Conservation (phyloP, 2,797 vertebrate genomes). For the Acipenser ruthenus region DNA sequence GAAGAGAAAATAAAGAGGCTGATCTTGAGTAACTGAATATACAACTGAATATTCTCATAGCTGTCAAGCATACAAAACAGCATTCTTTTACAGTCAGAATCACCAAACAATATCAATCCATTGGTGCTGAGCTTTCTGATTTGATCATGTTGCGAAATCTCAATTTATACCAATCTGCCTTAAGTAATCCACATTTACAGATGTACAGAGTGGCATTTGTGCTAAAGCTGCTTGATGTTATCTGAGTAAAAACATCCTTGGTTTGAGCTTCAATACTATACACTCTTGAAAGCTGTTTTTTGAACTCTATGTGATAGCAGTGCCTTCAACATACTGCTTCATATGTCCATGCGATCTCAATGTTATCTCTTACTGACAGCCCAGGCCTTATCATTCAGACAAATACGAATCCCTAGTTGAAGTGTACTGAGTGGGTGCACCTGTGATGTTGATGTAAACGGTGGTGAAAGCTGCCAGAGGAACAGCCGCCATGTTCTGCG, state of each 20-base stretch:
- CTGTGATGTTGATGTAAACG: conserved; percentile 71
- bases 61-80: no score
- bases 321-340: background rate
- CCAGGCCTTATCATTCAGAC: no score
- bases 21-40: conserved; percentile 14
- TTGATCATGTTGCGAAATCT: no score
- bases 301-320: background rate
- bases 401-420: background rate
- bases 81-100: background rate
- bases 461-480: conserved; percentile 74
- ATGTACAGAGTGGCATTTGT: background rate
- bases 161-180: no score
- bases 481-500: conserved; percentile 76
- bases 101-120: background rate
- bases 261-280: background rate
- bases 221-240: background rate
- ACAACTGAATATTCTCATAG: background rate
- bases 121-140: background rate
- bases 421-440: conserved; percentile 36
- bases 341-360: no score
- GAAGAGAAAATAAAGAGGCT: conserved; percentile 2
- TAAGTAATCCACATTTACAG: no score
- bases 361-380: no score
- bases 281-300: background rate
- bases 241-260: background rate